phyloP scores from a whole-genome alignment of 1,140 invertebrate genomes.

The Hypsibius dujardini region DNA sequence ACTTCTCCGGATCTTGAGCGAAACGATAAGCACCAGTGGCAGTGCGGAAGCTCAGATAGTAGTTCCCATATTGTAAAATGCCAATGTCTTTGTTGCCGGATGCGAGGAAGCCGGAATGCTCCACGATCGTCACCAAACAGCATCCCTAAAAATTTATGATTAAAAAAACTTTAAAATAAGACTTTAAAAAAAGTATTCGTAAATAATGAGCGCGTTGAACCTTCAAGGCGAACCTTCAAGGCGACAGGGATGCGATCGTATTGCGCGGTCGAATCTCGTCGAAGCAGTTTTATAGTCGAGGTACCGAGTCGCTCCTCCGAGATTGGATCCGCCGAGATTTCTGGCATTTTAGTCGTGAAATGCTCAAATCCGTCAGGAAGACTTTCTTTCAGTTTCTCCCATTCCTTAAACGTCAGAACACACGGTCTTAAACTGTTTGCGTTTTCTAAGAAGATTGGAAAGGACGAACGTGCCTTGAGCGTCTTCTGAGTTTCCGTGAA shows the following conservation, averaged over 20 bases:
- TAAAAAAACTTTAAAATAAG: no score
- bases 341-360: no score
- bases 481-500: not conserved
- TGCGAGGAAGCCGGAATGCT: not conserved
- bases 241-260: not conserved
- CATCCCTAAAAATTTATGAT: no score
- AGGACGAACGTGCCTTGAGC: no score
- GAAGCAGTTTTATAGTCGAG: no score
- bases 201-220: not conserved
- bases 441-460: no score
- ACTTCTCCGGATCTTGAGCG: conserved; percentile 4
- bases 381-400: no score
- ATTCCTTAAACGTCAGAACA: no score
- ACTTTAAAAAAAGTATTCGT: not conserved
- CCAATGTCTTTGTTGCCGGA: not conserved
- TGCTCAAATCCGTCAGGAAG: no score
- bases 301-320: no score
- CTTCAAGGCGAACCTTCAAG: not conserved
- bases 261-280: not conserved
- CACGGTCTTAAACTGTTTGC: no score
- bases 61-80: not conserved
- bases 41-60: not conserved
- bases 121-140: not conserved
- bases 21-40: not conserved
- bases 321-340: no score